Evolutionary conservation across 2,797 vertebrate genomes (phyloP), one percentile per base, ranked within the genome.

Genomic region (Eutrigla gurnardus): DNA sequence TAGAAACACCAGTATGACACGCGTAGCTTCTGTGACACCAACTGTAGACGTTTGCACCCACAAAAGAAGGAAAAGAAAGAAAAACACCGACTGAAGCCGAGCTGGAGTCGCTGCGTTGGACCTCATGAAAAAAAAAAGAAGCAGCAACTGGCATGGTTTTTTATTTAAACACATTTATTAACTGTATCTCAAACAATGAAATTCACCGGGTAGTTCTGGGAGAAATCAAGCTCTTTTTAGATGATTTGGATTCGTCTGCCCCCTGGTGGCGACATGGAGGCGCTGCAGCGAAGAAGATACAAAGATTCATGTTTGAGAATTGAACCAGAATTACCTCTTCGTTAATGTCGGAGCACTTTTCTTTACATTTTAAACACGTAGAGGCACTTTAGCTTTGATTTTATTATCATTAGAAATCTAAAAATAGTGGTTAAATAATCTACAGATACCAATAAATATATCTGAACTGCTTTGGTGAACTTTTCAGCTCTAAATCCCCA

Each of bases 21-120:
- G 7, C 55, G 49, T 17, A 83, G 78, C 78, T 87, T 84, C 25
- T 81, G 76, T 42, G 85, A 91, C 90, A 90, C 84, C 43, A 82
- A 89, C 88, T 93, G 90, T 91, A 92, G 91, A 91, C 55, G 5
- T 37, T 18, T 69, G 43, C 45, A 73, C 18, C 42, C 32, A 52
- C 39, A 72, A 60, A 46, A 14, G 8, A 40, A 67, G 57, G 15
- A 12, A 17, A 65, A 25, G 25, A 25, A 25, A 25, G 25, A 25
- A 25, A 25, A 25, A 25, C 25, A 25, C 25, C 25, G 25, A 1
- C 25, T 25, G 25, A 25, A 25, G 25, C 25, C 25, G 25, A 25
- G 25, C 25, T 25, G 25, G 25, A 25, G 25, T 25, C 25, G 25
- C 25, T 25, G 25, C 25, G 25, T 25, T 25, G 25, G 2, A 25